These are phyloP conservation scores for Turdus rufiventris DNA, from an alignment of 2,113 vertebrate species.

Conservation along the genomic window DNA sequence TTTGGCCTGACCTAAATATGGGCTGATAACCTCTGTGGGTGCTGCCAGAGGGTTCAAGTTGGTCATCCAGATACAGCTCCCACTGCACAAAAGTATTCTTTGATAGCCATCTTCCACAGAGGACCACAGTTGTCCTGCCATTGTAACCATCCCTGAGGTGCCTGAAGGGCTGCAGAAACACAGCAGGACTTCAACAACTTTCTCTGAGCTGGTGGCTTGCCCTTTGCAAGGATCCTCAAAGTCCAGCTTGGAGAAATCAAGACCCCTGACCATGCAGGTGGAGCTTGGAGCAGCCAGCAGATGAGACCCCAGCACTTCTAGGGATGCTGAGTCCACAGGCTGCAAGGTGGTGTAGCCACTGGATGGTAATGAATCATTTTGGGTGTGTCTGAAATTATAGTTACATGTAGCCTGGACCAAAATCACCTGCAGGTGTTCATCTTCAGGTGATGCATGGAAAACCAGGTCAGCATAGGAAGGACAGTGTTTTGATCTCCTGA, in stretches of 20 bases:
- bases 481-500: neutral
- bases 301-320: neutral
- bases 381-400: neutral
- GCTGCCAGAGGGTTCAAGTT: neutral
- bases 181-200: neutral
- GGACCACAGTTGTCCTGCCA: neutral
- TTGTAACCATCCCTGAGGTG: neutral
- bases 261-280: neutral
- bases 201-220: neutral
- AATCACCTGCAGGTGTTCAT: neutral
- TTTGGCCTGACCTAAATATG: conserved; percentile 12
- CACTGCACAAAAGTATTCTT: neutral
- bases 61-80: neutral
- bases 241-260: neutral
- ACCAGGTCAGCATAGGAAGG: neutral
- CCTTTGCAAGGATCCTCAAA: neutral
- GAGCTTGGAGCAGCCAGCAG: neutral
- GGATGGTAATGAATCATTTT: neutral
- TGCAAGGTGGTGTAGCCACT: neutral
- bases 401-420: neutral
- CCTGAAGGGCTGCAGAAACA: neutral
- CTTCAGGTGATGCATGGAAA: neutral
- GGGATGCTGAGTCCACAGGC: neutral
- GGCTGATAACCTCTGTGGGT: conserved; percentile 14
- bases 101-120: neutral